Evolutionary conservation across 2,888 invertebrate genomes (phyloP).

Genomic region (Ceramica pisi): DNA sequence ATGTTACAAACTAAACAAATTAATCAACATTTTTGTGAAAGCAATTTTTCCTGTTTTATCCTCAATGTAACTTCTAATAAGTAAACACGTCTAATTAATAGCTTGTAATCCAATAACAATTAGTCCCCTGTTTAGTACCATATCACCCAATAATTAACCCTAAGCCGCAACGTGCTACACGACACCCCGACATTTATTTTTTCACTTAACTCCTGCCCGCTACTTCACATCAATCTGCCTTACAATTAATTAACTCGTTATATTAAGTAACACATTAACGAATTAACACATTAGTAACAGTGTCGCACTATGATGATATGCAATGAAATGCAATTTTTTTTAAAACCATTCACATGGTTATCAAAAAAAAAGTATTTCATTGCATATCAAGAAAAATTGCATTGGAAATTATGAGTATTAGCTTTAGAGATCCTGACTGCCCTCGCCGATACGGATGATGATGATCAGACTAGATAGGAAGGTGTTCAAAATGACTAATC

Average conservation of each 20-base stretch:
- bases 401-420: too few relatives aligned
- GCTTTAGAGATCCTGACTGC: too few relatives aligned
- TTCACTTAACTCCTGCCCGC: neutral
- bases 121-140: neutral
- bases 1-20: neutral
- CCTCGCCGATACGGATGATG: too few relatives aligned
- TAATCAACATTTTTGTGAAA: neutral
- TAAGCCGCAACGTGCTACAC: too few relatives aligned
- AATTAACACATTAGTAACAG: slow-evolving; percentile 38
- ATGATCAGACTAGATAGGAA: too few relatives aligned
- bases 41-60: neutral
- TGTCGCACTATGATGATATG: slow-evolving; percentile 3
- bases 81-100: neutral
- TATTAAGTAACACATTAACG: slow-evolving; percentile 36
- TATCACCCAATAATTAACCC: neutral
- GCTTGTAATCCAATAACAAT: neutral
- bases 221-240: slow-evolving; percentile 25
- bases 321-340: too few relatives aligned
- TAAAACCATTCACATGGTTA: too few relatives aligned
- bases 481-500: too few relatives aligned
- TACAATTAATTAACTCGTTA: slow-evolving; percentile 22
- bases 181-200: neutral
- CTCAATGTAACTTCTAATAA: neutral
- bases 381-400: neutral
- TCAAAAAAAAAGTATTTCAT: too few relatives aligned